Conservation (phyloP, 92 coral and sea anemone species). For the Diadumene lineata region DNA sequence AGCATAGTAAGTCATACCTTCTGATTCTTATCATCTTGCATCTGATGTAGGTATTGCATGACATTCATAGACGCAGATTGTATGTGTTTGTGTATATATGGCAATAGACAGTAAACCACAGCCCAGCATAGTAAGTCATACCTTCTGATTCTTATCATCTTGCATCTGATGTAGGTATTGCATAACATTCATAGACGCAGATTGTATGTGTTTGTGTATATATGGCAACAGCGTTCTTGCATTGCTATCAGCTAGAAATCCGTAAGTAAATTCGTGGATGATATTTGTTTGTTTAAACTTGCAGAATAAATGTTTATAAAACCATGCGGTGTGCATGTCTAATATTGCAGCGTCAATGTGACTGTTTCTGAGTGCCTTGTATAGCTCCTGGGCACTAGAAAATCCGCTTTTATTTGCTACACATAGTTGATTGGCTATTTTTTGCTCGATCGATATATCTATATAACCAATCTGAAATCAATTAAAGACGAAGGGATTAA, state of each 20-base stretch:
- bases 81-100: not conserved
- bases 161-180: conserved; percentile 1
- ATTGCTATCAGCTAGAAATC: conserved; percentile 27
- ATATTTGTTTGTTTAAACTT: conserved; percentile 10
- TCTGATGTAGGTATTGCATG: conserved; percentile 1
- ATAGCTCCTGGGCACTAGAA: not conserved
- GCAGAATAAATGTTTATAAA: conserved; percentile 7
- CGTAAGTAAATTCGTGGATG: conserved; percentile 32
- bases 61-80: not conserved
- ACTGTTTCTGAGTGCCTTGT: conserved; percentile 8
- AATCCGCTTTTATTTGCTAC: not conserved
- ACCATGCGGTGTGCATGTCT: conserved; percentile 37
- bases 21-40: not conserved
- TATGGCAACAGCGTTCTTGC: conserved; percentile 11
- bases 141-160: not conserved
- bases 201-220: not conserved
- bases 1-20: not conserved
- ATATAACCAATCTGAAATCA: not conserved
- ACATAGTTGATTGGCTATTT: not conserved
- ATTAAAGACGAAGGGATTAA: too few species aligned
- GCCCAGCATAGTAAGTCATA: not conserved
- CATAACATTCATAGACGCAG: conserved; percentile 4
- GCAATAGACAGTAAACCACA: not conserved
- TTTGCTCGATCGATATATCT: not conserved
- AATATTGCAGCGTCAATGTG: conserved; percentile 21